These are phyloP conservation scores for Pseudochromis fuscus DNA, from an alignment of 2,797 vertebrate species.

Conservation along the genomic window DNA sequence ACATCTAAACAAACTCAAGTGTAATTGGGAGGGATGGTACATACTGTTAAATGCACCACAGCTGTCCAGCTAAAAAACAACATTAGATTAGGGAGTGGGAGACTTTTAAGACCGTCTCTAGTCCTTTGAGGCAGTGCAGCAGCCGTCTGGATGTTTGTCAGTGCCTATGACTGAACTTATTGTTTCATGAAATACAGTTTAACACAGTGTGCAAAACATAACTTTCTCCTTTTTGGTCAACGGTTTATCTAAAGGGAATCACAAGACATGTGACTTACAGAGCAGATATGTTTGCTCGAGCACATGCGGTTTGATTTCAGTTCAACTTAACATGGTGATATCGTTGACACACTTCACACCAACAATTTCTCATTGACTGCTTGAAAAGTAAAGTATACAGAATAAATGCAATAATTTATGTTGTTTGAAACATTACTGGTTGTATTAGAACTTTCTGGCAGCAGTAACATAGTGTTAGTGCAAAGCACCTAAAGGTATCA, in stretches of 20 bases:
- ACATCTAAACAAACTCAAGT: background rate
- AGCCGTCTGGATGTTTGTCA: background rate
- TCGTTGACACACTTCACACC: background rate
- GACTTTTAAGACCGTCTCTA: too few species aligned
- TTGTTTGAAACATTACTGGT: background rate
- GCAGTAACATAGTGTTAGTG: background rate
- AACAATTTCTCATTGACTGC: background rate
- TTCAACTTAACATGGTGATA: too few species aligned
- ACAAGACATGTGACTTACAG: background rate
- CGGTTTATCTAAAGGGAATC: background rate
- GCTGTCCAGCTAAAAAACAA: background rate
- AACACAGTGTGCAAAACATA: background rate
- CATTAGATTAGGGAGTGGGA: too few species aligned
- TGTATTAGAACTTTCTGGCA: slow-evolving; percentile 10
- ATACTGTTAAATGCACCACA: background rate
- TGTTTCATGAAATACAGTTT: background rate
- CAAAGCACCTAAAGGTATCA: slow-evolving; percentile 15
- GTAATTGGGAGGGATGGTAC: background rate
- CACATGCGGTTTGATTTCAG: background rate
- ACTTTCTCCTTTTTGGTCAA: fast-evolving
- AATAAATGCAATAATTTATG: background rate
- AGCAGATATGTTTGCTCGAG: background rate
- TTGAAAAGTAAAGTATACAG: slow-evolving; percentile 1
- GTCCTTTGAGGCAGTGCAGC: background rate
- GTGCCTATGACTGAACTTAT: background rate